phyloP scores from a whole-genome alignment of 2,797 vertebrate genomes.

The Ispidina lecontei region DNA sequence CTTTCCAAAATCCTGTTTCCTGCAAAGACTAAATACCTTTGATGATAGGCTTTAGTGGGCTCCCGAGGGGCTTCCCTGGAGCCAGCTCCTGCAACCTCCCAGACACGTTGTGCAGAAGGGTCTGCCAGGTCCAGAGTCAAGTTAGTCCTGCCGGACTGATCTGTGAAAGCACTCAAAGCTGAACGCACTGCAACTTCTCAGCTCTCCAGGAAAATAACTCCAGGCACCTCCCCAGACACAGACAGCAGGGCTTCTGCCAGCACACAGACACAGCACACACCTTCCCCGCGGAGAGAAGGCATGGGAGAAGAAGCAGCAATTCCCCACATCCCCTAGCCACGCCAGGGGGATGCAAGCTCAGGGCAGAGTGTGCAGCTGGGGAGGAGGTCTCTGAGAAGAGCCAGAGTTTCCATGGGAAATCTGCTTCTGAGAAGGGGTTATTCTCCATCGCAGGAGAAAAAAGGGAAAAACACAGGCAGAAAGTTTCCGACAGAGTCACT shows the following conservation, averaged over 20 bases:
- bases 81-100: not conserved
- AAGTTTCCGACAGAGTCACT: not conserved
- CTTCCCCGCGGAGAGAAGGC: not conserved
- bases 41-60: slow-evolving; percentile 1
- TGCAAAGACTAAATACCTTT: not conserved
- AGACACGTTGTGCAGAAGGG: not conserved
- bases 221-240: accelerated
- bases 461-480: not conserved
- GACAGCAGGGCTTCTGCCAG: accelerated
- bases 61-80: not conserved
- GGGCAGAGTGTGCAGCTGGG: not conserved
- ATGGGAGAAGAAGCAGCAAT: accelerated
- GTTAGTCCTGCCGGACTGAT: not conserved
- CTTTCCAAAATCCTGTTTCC: not conserved
- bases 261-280: accelerated
- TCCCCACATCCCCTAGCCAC: not conserved
- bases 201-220: not conserved
- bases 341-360: accelerated
- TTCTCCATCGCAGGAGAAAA: not conserved
- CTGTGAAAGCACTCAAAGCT: not conserved
- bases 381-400: not conserved
- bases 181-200: accelerated
- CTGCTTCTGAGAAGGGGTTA: not conserved
- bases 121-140: not conserved
- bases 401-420: not conserved